Percentiles rank a stretch among this genome's conserved stretches.
These are phyloP conservation scores for Alouatta caraya DNA, from an alignment of 2,797 vertebrate genomes.

Conservation along the genomic window DNA sequence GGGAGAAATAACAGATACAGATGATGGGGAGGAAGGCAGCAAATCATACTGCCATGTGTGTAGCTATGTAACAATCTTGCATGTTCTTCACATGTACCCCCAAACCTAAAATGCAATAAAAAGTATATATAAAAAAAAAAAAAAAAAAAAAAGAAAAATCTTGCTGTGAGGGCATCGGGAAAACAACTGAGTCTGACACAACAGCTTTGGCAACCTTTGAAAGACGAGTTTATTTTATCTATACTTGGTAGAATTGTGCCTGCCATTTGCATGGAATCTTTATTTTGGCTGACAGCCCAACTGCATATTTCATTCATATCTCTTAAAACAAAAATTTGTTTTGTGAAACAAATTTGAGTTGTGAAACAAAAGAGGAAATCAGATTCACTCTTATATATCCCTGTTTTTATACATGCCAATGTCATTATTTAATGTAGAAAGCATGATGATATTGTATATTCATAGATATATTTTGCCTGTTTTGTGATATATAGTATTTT, in stretches of 20 bases:
- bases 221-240: not conserved
- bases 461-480: not conserved
- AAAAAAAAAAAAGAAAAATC: no score
- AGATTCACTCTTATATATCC: not conserved
- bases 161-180: not conserved
- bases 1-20: no score
- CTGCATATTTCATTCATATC: not conserved
- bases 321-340: not conserved
- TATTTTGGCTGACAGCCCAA: not conserved
- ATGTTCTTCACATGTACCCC: no score
- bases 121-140: no score
- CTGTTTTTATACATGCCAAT: not conserved
- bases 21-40: no score
- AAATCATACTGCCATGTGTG: no score
- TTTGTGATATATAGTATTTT: not conserved
- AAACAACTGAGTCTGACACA: not conserved
- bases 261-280: not conserved
- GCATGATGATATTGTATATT: not conserved
- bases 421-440: not conserved
- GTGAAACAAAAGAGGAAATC: not conserved
- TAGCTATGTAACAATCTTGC: no score
- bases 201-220: not conserved
- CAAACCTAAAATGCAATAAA: no score
- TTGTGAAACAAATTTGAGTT: not conserved
- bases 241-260: not conserved